Evolutionary conservation across 2,113 vertebrate genomes (phyloP).

Genomic region (Lophura nycthemera): DNA sequence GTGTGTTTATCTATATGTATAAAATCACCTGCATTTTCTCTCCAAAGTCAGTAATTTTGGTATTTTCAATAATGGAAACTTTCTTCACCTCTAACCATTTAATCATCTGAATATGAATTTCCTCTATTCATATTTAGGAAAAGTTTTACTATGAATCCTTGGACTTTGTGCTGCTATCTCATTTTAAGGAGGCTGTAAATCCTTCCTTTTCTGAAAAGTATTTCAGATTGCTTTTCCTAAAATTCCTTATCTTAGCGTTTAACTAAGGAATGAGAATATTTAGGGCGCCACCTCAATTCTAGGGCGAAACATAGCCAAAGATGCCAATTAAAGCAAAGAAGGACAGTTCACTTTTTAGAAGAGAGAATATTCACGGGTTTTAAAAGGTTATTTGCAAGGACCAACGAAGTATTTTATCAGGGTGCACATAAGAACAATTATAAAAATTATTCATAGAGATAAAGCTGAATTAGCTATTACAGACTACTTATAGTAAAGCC

Average conservation of each 20-base stretch:
- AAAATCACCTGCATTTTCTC: not conserved
- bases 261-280: not conserved
- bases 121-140: not conserved
- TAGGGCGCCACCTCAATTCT: not conserved
- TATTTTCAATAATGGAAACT: constrained; percentile 15
- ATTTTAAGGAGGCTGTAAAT: not conserved
- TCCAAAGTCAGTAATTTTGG: not conserved
- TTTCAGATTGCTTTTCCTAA: not conserved
- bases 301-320: not conserved
- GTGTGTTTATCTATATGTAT: too few relatives aligned
- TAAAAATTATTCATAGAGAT: not conserved
- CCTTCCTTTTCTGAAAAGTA: not conserved
- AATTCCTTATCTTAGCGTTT: not conserved
- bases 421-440: not conserved
- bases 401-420: not conserved
- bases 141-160: constrained; percentile 24
- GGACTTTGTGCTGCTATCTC: not conserved
- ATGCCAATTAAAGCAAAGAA: not conserved
- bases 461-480: not conserved
- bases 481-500: not conserved
- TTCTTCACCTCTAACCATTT: not conserved
- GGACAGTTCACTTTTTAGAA: not conserved
- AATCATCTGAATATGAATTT: constrained; percentile 28
- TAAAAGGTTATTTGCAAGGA: not conserved
- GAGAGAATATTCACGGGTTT: not conserved